Conservation (phyloP, 2,113 vertebrate species). For the Plotosus lineatus region DNA sequence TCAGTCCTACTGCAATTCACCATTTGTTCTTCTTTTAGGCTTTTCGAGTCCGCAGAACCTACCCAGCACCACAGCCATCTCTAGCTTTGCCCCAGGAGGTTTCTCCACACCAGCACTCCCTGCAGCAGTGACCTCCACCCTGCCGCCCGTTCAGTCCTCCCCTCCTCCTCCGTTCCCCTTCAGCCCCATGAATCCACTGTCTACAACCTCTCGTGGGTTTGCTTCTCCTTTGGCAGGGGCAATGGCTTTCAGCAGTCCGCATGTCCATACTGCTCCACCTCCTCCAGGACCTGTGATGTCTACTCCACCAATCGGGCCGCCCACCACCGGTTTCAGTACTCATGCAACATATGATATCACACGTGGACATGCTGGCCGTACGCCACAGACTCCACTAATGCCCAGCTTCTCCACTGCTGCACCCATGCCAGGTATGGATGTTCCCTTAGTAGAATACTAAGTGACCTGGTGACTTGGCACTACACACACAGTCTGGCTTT, state of each 20-base stretch:
- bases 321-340: constrained; percentile 79
- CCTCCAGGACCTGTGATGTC: constrained; percentile 59
- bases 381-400: constrained; percentile 92
- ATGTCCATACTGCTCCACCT: constrained; percentile 50
- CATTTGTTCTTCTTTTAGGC: constrained; percentile 52
- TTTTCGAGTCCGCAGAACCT: constrained; percentile 61
- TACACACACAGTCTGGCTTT: not conserved
- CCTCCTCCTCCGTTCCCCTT: constrained; percentile 58
- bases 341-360: constrained; percentile 87
- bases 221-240: constrained; percentile 47
- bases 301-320: constrained; percentile 75
- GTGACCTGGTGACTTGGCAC: not conserved
- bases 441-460: not conserved
- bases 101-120: constrained; percentile 63
- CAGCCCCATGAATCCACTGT: constrained; percentile 38
- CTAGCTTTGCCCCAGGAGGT: constrained; percentile 54
- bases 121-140: constrained; percentile 48
- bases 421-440: constrained; percentile 75
- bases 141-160: constrained; percentile 59
- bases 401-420: constrained; percentile 80
- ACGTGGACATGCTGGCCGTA: constrained; percentile 88
- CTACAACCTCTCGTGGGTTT: constrained; percentile 29
- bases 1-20: not conserved
- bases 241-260: constrained; percentile 58
- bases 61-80: constrained; percentile 46